These are phyloP conservation scores for Phrynocephalus guinanensis DNA, from an alignment of 2,797 vertebrate species.

Conservation along the genomic window DNA sequence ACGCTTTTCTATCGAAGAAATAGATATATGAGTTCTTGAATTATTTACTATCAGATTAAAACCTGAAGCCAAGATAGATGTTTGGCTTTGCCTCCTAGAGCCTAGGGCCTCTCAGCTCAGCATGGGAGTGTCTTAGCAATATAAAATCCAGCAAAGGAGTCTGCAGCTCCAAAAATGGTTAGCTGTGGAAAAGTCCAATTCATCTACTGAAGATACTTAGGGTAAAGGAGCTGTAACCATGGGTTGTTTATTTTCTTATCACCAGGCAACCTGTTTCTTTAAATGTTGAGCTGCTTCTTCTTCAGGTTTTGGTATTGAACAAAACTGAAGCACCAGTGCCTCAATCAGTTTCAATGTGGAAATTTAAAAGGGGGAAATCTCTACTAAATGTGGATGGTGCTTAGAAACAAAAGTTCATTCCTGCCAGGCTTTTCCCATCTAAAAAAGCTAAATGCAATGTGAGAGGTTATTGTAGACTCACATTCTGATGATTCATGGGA, in stretches of 20 bases:
- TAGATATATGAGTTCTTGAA: conserved; percentile 11
- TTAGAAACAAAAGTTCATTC: background rate
- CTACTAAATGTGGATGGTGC: background rate
- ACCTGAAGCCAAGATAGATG: conserved; percentile 1
- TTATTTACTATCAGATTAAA: conserved; percentile 6
- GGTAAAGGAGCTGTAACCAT: background rate
- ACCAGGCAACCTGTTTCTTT: background rate
- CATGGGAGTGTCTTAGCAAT: background rate
- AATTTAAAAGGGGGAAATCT: background rate
- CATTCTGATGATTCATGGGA: too few relatives aligned
- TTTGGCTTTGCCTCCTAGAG: background rate
- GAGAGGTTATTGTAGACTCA: too few relatives aligned
- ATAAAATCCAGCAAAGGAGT: background rate
- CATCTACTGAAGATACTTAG: background rate
- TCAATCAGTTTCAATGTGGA: background rate
- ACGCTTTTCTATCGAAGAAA: background rate
- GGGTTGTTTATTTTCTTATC: background rate
- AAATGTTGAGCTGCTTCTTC: background rate
- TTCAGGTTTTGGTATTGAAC: background rate
- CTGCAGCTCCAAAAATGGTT: background rate
- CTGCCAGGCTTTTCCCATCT: too few relatives aligned
- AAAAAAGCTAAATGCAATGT: too few relatives aligned
- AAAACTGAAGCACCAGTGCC: background rate
- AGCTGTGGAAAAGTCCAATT: background rate
- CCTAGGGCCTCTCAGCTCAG: background rate